Evolutionary conservation across 2,797 vertebrate genomes (phyloP).

Genomic region (Parambassis ranga): DNA sequence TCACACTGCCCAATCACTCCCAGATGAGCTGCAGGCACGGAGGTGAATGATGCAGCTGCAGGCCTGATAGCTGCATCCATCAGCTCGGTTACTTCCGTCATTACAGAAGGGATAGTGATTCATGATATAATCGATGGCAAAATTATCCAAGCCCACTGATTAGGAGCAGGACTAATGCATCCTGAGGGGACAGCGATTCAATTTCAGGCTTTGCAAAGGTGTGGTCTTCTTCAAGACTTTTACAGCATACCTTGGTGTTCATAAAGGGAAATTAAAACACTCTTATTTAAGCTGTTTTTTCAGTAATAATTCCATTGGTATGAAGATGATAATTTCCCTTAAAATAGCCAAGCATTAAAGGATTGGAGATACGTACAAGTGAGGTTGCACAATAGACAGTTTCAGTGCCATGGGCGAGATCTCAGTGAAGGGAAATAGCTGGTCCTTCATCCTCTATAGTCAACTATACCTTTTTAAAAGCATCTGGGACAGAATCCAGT

Average conservation of each 20-base stretch:
- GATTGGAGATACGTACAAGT: neutral
- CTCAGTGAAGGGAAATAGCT: neutral
- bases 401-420: neutral
- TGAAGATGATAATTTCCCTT: fast-evolving
- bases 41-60: constrained; percentile 25
- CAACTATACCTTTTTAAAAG: constrained; percentile 21
- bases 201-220: neutral
- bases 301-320: neutral
- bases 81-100: constrained; percentile 1
- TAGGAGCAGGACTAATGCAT: neutral
- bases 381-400: neutral
- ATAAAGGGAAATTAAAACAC: neutral
- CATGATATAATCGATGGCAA: constrained; percentile 7
- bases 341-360: neutral
- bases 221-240: neutral
- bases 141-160: neutral
- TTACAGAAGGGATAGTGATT: neutral
- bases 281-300: neutral
- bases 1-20: constrained; percentile 31
- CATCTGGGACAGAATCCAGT: constrained; percentile 24
- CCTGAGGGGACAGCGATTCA: neutral
- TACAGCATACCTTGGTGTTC: neutral
- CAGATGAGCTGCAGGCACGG: constrained; percentile 22
- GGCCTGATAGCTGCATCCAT: constrained; percentile 3
- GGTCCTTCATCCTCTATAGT: constrained; percentile 5